A percentile compares a stretch with the other conserved stretches of the same genome.
Conservation (phyloP, 37 sponge, comb jelly and placozoan species). For the Haliclona indistincta region DNA sequence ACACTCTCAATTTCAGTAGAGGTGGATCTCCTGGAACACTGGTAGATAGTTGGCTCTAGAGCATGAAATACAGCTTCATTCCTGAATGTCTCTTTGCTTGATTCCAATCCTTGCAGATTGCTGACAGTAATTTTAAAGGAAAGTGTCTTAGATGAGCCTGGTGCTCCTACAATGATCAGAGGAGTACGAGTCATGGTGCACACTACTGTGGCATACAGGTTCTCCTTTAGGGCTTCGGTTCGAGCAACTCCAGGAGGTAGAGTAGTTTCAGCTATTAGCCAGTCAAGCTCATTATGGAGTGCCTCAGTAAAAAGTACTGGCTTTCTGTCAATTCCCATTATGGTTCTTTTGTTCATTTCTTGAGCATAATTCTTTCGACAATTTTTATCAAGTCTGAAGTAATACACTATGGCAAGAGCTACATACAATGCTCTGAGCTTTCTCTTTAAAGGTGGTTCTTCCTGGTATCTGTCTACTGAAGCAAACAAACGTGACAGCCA, state of each 20-base stretch:
- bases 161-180: conserved; percentile 78
- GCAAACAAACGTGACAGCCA: background rate
- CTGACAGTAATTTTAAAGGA: conserved; percentile 55
- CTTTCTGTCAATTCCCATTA: background rate
- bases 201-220: conserved; percentile 62
- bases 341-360: background rate
- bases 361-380: conserved; percentile 42
- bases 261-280: conserved; percentile 7
- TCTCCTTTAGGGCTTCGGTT: conserved; percentile 78
- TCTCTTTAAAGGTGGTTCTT: background rate
- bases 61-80: conserved; percentile 29
- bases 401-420: conserved; percentile 55
- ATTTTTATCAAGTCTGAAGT: conserved; percentile 46
- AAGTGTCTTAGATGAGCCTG: conserved; percentile 78
- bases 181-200: conserved; percentile 55
- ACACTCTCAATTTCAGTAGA: conserved; percentile 72
- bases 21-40: conserved; percentile 72
- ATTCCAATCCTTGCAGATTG: conserved; percentile 38
- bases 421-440: conserved; percentile 22
- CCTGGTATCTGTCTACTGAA: background rate
- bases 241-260: conserved; percentile 70
- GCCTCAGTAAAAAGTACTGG: conserved; percentile 16
- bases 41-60: conserved; percentile 69
- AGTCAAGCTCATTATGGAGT: conserved; percentile 29
- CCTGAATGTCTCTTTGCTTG: conserved; percentile 13